Evolutionary conservation across 2,113 vertebrate genomes (phyloP).

Genomic region (Aix galericulata): DNA sequence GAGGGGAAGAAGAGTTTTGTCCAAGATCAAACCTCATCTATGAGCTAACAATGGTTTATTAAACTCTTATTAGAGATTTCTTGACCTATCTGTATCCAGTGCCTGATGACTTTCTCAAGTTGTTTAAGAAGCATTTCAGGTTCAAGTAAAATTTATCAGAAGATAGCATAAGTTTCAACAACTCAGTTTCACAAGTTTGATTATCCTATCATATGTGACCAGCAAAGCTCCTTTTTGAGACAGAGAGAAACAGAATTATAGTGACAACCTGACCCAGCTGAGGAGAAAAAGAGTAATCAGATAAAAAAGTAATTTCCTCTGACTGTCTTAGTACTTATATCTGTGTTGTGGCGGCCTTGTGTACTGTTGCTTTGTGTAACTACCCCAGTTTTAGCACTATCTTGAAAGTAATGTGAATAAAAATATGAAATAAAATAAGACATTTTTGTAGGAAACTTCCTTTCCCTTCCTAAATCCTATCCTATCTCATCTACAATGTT

Average conservation of each 20-base stretch:
- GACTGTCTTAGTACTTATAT: not conserved
- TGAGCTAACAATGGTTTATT: not conserved
- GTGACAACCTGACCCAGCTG: not conserved
- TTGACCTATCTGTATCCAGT: not conserved
- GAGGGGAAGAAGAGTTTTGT: not conserved
- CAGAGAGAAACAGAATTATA: not conserved
- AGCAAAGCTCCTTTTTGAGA: not conserved
- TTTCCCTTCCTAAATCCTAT: not conserved
- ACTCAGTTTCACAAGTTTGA: not conserved
- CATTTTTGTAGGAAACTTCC: not conserved
- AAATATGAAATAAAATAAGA: not conserved
- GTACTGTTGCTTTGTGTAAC: not conserved
- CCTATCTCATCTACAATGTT: not conserved
- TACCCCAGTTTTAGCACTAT: not conserved
- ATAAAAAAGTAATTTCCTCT: constrained; percentile 17
- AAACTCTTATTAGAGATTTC: not conserved
- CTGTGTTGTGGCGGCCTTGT: not conserved
- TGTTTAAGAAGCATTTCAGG: not conserved
- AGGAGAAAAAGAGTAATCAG: not conserved
- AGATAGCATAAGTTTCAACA: not conserved
- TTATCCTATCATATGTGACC: not conserved
- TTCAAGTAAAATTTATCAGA: not conserved
- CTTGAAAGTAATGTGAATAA: not conserved
- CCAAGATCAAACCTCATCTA: not conserved
- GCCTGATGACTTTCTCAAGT: not conserved